phyloP scores from a whole-genome alignment of 2,888 invertebrate species.

The Cephus sareptanus region DNA sequence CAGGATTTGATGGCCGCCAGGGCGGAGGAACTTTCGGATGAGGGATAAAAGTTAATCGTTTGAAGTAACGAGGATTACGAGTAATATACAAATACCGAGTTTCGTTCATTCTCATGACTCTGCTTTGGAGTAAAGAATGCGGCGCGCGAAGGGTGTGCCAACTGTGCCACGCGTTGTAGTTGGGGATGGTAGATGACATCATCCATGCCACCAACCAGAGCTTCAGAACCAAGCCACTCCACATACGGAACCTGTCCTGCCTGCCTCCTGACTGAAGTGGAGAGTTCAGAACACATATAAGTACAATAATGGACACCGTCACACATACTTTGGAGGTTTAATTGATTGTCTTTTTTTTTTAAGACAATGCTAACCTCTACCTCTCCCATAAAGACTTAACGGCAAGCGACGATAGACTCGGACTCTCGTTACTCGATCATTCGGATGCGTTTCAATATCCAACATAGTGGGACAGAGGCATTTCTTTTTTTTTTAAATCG shows the following conservation, averaged over 20 bases:
- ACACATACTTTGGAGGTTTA: constrained; percentile 34
- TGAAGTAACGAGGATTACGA: constrained; percentile 66
- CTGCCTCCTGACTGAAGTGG: constrained; percentile 67
- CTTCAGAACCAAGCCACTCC: constrained; percentile 64
- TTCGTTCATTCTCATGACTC: constrained; percentile 66
- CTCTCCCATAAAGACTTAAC: neutral
- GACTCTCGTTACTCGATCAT: neutral
- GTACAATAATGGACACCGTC: constrained; percentile 61
- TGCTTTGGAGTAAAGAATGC: constrained; percentile 67
- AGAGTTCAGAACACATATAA: constrained; percentile 66
- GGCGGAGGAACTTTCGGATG: neutral
- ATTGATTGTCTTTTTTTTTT: neutral
- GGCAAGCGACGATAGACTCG: neutral
- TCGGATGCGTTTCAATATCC: neutral
- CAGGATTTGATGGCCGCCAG: neutral
- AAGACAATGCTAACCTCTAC: neutral
- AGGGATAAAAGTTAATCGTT: constrained; percentile 54
- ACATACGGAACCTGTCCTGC: constrained; percentile 66
- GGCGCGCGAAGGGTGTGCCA: constrained; percentile 66
- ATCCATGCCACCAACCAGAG: constrained; percentile 64
- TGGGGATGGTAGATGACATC: constrained; percentile 66
- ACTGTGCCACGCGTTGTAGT: constrained; percentile 65
- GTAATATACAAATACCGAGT: constrained; percentile 67
- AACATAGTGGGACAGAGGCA: neutral
- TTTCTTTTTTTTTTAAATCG: neutral